Evolutionary conservation across 2,888 invertebrate species (phyloP), one percentile per base, ranked within the genome.

Genomic region (Pristionchus arcanus): DNA sequence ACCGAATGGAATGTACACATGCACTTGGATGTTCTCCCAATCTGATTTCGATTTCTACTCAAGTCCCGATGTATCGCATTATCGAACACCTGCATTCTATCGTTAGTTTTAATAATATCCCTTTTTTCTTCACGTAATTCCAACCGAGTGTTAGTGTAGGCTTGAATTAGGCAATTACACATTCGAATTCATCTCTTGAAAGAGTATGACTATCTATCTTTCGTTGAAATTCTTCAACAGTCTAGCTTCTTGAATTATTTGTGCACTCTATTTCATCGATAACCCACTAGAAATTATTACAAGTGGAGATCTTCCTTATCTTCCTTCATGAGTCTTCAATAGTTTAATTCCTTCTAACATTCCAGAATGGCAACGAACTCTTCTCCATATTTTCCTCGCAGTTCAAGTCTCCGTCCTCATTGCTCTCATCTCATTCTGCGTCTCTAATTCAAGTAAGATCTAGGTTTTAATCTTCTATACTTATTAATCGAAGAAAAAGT

Each of bases 1-100:
- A 86, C 94, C 94, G 9, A 91, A 90, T 84, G 94, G 94, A 31
- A 94, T 94, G 94, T 94, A 94, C 92, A 93, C 93, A 28, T 94
- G 94, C 87, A 93, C 94, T n/a, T 94, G 95, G 90, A 93, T 93
- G 59, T 94, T 94, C 90, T 91, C 93, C 25, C 91, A 94, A 89
- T 91, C 91, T 74, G 94, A 94, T 90, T 94, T 92, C 66, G 90
- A 93, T 84, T 94, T 94, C 68, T 94, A 94, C 90, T 93, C 93
- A 21, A 92, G 91, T 89, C 92, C 94, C 49, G 94, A 94, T 59
- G 91, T 94, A 53, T 91, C 93, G 42, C 92, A 93, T 89, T 91
- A 94, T 71, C 90, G 94, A 89, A 94, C 94, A 31, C 94, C 94
- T 0, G 92, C 94, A 0, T 94, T 94, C 91, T 94, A 94, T 90